Conservation (phyloP, 1,140 invertebrate species). For the Panagrolaimus sp. region DNA sequence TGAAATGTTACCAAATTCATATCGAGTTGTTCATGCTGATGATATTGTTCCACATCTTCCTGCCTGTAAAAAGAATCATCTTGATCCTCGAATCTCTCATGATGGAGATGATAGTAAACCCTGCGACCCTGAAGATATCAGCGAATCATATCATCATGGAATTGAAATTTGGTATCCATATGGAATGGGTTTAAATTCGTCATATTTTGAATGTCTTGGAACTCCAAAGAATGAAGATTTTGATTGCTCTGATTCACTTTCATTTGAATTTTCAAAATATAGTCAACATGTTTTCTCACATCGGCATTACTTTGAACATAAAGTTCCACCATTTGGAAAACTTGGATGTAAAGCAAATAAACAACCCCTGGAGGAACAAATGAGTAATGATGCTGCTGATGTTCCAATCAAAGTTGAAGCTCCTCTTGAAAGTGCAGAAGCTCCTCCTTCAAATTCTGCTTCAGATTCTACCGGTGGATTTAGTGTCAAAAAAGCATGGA, state of each 20-base stretch:
- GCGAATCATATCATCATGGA: slow-evolving; percentile 12
- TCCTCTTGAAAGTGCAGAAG: neutral
- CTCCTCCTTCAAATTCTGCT: neutral
- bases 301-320: slow-evolving; percentile 13
- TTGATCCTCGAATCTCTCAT: neutral
- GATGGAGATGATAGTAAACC: neutral
- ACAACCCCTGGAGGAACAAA: no score
- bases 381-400: neutral
- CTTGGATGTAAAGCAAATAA: no score
- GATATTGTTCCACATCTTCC: slow-evolving; percentile 21
- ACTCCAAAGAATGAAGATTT: slow-evolving; percentile 1
- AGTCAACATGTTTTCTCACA: neutral
- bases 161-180: slow-evolving; percentile 17
- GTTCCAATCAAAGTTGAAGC: neutral
- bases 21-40: slow-evolving; percentile 12
- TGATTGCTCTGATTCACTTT: neutral
- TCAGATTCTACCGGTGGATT: neutral
- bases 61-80: neutral
- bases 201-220: slow-evolving; percentile 10
- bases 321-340: slow-evolving; percentile 4
- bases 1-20: neutral
- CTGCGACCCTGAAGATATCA: neutral
- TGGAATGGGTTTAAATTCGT: neutral
- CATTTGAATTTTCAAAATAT: neutral
- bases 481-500: neutral